phyloP scores from a whole-genome alignment of 2,113 vertebrate species.

The Prinia subflava region DNA sequence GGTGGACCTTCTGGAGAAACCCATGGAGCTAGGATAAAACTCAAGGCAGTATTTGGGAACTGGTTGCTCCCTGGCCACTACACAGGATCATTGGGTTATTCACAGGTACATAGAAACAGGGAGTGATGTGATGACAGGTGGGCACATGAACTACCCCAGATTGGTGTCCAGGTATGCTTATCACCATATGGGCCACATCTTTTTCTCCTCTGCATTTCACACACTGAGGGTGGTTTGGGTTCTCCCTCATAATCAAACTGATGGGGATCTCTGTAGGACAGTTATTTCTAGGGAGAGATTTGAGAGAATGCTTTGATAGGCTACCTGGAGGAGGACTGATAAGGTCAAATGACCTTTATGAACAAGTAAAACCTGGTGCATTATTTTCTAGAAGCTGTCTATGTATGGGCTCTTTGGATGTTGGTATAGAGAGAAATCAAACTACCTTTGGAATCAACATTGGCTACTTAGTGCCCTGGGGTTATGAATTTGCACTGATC shows the following conservation, averaged over 20 bases:
- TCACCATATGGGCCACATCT: not conserved
- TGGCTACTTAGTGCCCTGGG: not conserved
- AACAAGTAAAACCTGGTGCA: not conserved
- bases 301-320: not conserved
- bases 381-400: not conserved
- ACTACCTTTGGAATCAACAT: not conserved
- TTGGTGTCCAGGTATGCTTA: not conserved
- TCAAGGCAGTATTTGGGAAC: not conserved
- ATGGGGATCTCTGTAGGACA: rapidly evolving
- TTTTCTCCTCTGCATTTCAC: not conserved
- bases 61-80: rapidly evolving
- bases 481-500: not conserved
- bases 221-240: not conserved
- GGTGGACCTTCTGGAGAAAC: rapidly evolving
- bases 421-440: not conserved
- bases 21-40: not conserved
- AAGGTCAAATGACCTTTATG: not conserved
- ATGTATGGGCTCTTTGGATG: not conserved
- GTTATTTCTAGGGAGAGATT: not conserved
- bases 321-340: not conserved
- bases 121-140: rapidly evolving
- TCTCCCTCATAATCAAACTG: not conserved
- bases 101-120: not conserved
- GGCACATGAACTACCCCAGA: not conserved
- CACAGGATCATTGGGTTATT: rapidly evolving